These are phyloP conservation scores for Astyanax mexicanus DNA, from an alignment of 2,797 vertebrate species.

Conservation along the genomic window DNA sequence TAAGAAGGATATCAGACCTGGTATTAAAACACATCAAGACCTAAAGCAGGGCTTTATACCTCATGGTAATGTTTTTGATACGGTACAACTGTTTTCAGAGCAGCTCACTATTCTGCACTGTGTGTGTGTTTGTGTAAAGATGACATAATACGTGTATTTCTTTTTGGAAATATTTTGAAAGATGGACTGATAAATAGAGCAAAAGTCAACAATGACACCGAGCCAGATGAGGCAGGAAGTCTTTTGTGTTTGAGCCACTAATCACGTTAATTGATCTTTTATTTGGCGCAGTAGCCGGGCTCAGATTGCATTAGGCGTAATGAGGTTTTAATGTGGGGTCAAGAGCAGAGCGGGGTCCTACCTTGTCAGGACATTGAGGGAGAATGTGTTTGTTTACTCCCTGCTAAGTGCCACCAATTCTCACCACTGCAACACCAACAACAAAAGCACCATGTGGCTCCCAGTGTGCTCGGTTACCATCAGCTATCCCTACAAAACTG, in stretches of 20 bases:
- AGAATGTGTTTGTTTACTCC: constrained; percentile 58
- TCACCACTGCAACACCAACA: constrained; percentile 33
- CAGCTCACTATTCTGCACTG: neutral
- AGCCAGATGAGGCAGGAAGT: constrained; percentile 49
- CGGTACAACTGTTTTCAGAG: neutral
- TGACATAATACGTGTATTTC: neutral
- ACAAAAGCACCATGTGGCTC: constrained; percentile 30
- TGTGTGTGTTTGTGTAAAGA: neutral
- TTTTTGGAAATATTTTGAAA: neutral
- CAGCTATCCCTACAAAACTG: too few relatives aligned
- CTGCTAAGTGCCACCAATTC: constrained; percentile 29
- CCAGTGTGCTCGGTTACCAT: neutral
- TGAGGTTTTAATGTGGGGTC: constrained; percentile 65
- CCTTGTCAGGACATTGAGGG: constrained; percentile 51
- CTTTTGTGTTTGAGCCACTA: constrained; percentile 50
- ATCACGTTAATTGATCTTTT: constrained; percentile 64
- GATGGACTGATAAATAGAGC: neutral
- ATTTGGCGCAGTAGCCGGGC: constrained; percentile 52
- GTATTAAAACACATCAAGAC: too few relatives aligned
- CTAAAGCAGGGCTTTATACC: too few relatives aligned
- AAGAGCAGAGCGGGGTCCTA: constrained; percentile 55
- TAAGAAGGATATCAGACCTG: too few relatives aligned
- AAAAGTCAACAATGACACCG: constrained; percentile 3
- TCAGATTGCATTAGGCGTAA: constrained; percentile 64
- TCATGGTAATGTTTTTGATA: too few relatives aligned